Evolutionary conservation across 2,113 vertebrate genomes (phyloP), one percentile per base, ranked within the genome.

Genomic region (Mustelus asterias): DNA sequence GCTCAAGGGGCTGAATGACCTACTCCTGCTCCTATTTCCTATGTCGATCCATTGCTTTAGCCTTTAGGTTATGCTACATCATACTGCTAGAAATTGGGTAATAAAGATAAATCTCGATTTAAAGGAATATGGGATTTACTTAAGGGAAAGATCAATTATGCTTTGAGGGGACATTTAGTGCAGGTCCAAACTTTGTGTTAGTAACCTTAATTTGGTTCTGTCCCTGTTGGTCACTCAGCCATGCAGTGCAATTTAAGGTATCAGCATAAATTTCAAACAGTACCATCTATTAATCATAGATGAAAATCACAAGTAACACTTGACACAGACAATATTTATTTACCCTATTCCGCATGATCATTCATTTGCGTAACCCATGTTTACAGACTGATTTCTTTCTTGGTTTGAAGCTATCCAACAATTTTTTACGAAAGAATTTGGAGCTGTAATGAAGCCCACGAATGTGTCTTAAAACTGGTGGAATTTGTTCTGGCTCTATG

Each of bases 391-490:
- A 72, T 95, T 72, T 72, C 67, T 18, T 54, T 8, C 26, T 16
- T 70, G 69, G 24, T 0, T 96, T 29, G 96, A 97, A 80, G 96
- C 96, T 96, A 22, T 0, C 0, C 95, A 97, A 20, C 0, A 97
- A 96, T 22, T 93, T 78, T 9, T 90, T n/a, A 0, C 72, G 95
- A 96, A 97, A 97, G 65, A 96, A 97, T 1, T 80, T 78, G 0
- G n/a, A 69, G 76, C 69, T 54, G 90, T 97, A 97, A 0, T 96
- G 26, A 1, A 97, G 96, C 18, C 78, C 94, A 0, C 18, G n/a
- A 3, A 97, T 96, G 96, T 96, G 97, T 88, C 0, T 96, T 95
- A 97, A 96, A 76, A 96, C 41, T 0, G 0, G 0, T 0, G 97
- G 97, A 65, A 96, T 18, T 92, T 97, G 0, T 0, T 78, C 96